These are phyloP conservation scores for Cheilosia grossa DNA, from an alignment of 2,888 invertebrate species.

Conservation along the genomic window DNA sequence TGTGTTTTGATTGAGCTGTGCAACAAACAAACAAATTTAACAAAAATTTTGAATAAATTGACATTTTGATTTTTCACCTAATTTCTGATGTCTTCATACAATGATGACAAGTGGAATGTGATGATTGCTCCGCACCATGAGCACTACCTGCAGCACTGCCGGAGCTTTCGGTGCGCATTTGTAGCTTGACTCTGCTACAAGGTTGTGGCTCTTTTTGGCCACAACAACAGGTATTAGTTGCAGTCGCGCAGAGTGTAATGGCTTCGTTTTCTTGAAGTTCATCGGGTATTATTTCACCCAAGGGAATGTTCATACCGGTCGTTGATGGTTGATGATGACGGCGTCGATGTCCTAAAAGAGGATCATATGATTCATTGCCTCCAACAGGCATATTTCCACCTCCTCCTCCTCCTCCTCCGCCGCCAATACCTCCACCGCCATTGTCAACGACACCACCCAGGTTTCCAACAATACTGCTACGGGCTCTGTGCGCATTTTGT, in stretches of 20 bases:
- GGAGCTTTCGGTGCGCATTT: constrained; percentile 66
- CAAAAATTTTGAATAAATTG: not conserved
- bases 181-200: constrained; percentile 52
- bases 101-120: constrained; percentile 69
- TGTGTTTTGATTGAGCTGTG: constrained; percentile 77
- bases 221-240: constrained; percentile 76
- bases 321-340: constrained; percentile 67
- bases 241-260: constrained; percentile 77
- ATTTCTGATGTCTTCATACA: constrained; percentile 76
- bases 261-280: constrained; percentile 76
- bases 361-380: constrained; percentile 63
- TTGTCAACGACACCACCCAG: constrained; percentile 75
- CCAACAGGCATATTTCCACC: constrained; percentile 41
- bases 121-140: constrained; percentile 56
- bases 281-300: constrained; percentile 74
- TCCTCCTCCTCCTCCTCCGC: constrained; percentile 45
- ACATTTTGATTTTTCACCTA: constrained; percentile 40
- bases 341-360: constrained; percentile 67
- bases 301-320: constrained; percentile 57
- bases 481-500: constrained; percentile 76
- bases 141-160: constrained; percentile 58
- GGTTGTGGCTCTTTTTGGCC: constrained; percentile 74
- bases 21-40: constrained; percentile 6
- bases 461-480: constrained; percentile 75
- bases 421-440: constrained; percentile 67